Percentiles rank a stretch among this genome's conserved stretches.
These are phyloP conservation scores for Cynaeus angustus DNA, from an alignment of 2,888 invertebrate species.

Conservation along the genomic window DNA sequence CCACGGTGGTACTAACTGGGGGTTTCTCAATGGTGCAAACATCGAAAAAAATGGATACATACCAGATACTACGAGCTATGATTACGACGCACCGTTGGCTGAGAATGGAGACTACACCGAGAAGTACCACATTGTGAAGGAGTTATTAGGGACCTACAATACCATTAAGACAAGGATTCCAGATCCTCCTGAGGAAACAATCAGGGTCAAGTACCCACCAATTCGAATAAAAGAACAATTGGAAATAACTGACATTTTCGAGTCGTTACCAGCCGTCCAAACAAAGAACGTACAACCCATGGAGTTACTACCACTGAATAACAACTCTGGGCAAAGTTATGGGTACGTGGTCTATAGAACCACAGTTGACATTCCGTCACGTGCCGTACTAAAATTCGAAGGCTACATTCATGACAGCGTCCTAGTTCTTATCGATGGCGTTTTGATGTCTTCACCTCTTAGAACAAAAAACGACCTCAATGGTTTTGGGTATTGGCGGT, in stretches of 20 bases:
- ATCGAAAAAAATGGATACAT: slow-evolving; percentile 54
- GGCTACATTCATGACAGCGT: slow-evolving; percentile 72
- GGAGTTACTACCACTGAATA: slow-evolving; percentile 68
- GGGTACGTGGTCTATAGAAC: slow-evolving; percentile 74
- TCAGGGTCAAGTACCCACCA: slow-evolving; percentile 65
- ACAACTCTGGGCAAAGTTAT: slow-evolving; percentile 73
- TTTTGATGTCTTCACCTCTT: slow-evolving; percentile 65
- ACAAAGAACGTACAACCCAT: slow-evolving; percentile 58
- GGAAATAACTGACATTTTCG: slow-evolving; percentile 49
- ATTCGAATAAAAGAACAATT: slow-evolving; percentile 53
- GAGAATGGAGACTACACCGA: slow-evolving; percentile 92
- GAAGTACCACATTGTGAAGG: slow-evolving; percentile 80
- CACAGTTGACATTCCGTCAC: slow-evolving; percentile 58
- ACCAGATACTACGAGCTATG: slow-evolving; percentile 69
- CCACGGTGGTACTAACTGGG: slow-evolving; percentile 91
- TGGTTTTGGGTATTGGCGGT: slow-evolving; percentile 70
- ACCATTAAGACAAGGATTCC: slow-evolving; percentile 60
- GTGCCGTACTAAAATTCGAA: slow-evolving; percentile 63
- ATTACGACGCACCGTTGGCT: slow-evolving; percentile 89
- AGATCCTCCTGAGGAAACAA: slow-evolving; percentile 61
- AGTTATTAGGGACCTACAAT: slow-evolving; percentile 69
- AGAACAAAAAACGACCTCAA: slow-evolving; percentile 60
- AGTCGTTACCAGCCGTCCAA: slow-evolving; percentile 49
- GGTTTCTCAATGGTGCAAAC: slow-evolving; percentile 72
- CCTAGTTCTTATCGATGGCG: slow-evolving; percentile 71